These are phyloP conservation scores for Chaetoderma sp. DNA, from an alignment of 2,888 invertebrate genomes.

Conservation along the genomic window DNA sequence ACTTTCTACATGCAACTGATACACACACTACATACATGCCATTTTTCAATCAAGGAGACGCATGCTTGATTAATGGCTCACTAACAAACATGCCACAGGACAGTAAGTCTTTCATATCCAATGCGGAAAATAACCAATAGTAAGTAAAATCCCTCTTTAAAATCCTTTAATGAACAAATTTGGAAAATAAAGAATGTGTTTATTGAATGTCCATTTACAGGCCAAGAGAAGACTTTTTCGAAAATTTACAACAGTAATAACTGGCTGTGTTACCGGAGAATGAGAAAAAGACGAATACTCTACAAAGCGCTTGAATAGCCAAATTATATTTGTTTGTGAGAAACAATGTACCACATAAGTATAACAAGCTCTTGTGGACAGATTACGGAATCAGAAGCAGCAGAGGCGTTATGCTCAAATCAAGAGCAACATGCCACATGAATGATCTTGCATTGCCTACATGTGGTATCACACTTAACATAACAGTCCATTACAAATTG, in stretches of 20 bases:
- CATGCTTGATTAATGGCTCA: neutral
- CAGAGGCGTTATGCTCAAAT: neutral
- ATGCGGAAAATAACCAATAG: neutral
- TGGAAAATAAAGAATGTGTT: too few relatives aligned
- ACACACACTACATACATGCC: neutral
- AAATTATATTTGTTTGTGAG: neutral
- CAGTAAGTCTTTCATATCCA: neutral
- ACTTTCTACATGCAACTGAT: constrained; percentile 1
- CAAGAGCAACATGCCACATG: neutral
- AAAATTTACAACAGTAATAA: too few relatives aligned
- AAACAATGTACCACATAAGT: neutral
- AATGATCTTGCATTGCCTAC: neutral
- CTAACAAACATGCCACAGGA: neutral
- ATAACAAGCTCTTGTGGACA: neutral
- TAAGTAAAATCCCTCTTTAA: neutral
- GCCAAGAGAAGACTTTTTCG: too few relatives aligned
- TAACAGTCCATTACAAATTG: constrained; percentile 10
- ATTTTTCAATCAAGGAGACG: neutral
- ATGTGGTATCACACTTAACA: neutral
- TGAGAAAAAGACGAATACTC: neutral
- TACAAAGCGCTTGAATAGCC: neutral
- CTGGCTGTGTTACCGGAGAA: too few relatives aligned
- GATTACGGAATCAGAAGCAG: neutral
- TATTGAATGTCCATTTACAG: too few relatives aligned
- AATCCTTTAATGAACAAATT: too few relatives aligned